phyloP scores from a whole-genome alignment of 2,888 invertebrate species.

The Steinernema hermaphroditum region DNA sequence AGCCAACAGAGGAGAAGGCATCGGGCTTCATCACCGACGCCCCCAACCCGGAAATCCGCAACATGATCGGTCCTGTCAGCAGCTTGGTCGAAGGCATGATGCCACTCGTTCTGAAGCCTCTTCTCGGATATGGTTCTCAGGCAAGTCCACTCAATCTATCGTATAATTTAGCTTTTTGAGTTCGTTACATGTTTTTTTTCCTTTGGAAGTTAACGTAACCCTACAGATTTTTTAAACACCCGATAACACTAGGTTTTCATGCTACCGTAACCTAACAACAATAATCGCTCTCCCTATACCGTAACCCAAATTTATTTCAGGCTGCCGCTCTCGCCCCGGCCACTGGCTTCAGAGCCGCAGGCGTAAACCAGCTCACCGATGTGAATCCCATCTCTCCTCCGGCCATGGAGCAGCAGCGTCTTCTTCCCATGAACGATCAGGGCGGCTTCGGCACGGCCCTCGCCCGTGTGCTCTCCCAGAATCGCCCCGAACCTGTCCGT shows the following conservation, averaged over 20 bases:
- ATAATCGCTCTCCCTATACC: no score
- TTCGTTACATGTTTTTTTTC: no score
- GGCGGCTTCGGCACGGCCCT: slow-evolving; percentile 2
- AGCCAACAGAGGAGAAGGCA: neutral
- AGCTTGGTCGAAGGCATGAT: neutral
- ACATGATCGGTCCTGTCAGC: slow-evolving; percentile 9
- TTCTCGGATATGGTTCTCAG: slow-evolving; percentile 28
- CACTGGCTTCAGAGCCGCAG: neutral
- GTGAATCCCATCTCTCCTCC: slow-evolving; percentile 5
- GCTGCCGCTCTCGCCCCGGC: neutral
- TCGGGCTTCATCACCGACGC: neutral
- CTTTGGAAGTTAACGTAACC: no score
- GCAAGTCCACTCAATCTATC: neutral
- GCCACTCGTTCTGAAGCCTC: slow-evolving; percentile 12
- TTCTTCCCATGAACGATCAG: slow-evolving; percentile 2
- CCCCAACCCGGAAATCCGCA: neutral
- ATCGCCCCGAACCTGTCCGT: neutral
- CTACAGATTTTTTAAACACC: no score
- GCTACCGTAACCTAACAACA: no score
- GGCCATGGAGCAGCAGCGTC: neutral
- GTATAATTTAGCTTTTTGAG: no score
- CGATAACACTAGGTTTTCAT: no score
- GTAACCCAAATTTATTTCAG: no score
- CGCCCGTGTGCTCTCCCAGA: neutral
- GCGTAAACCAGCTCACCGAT: slow-evolving; percentile 8